Percentiles rank a stretch among this genome's conserved stretches.
These are phyloP conservation scores for Chrysotoxum bicinctum DNA, from an alignment of 2,888 invertebrate species.

Conservation along the genomic window DNA sequence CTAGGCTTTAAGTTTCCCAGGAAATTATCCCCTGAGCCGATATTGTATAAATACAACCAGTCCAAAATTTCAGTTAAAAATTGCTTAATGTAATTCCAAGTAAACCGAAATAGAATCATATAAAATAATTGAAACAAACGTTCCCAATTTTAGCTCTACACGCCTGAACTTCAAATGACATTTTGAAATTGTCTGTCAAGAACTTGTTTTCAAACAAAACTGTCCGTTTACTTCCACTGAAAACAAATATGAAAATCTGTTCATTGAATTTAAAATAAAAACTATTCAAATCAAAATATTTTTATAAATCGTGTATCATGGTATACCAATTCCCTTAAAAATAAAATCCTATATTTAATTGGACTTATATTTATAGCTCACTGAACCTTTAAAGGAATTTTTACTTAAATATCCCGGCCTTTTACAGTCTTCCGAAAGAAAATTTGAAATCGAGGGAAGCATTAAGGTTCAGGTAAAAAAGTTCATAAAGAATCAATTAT, in stretches of 20 bases:
- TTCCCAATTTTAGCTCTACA: background rate
- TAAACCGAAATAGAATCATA: too few species aligned
- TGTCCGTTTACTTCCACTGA: background rate
- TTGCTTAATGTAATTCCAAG: too few species aligned
- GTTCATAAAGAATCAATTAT: background rate
- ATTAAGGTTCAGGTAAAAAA: slow-evolving; percentile 37
- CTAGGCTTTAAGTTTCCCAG: too few species aligned
- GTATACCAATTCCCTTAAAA: background rate
- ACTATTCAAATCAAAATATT: background rate
- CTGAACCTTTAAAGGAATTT: background rate
- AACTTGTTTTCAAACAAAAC: background rate
- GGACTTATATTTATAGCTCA: background rate
- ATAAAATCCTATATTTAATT: background rate
- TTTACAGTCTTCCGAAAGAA: background rate
- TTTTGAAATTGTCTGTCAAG: background rate
- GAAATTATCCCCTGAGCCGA: too few species aligned
- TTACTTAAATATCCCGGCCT: slow-evolving; percentile 48
- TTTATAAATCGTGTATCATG: background rate
- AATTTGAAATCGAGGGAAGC: slow-evolving; percentile 21
- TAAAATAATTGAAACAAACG: too few species aligned
- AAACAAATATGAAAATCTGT: background rate
- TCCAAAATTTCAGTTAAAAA: too few species aligned
- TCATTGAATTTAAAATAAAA: background rate
- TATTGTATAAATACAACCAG: too few species aligned
- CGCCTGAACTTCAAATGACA: background rate